Base-by-base conservation (phyloP, 2,113 vertebrate genomes). In the Erythrocercus mccallii region DNA sequence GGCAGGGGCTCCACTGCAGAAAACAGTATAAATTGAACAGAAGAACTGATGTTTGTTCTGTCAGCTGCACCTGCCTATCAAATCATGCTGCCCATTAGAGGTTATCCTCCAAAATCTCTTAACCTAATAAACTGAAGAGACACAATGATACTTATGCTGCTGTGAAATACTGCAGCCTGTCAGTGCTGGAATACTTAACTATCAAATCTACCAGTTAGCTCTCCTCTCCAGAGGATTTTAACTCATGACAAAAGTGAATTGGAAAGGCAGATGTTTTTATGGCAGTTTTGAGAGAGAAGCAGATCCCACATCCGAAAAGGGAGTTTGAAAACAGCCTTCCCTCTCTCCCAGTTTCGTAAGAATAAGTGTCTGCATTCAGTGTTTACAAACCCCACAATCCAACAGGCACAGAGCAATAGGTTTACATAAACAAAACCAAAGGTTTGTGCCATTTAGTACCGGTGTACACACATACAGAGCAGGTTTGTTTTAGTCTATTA, bases 401-500 rank as follows among this genome's bases (percentile, higher is more conserved):
- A 86, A 68, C 24, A 86, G 81, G 45, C 81, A 73, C 54, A 86
- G 85, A 92, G 87, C 81, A 93, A 78, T 88, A 74, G 51, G 69
- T 81, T 86, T 95, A 88, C 90, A 93, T 87, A 95, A 89, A 92
- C 74, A 91, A 91, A 80, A 65, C 10, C n/a, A 77, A 69, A 56
- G 37, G 81, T 74, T 85, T 76, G 47, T 56, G 48, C 53, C 57
- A 61, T 93, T 88, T 61, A 38, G 51, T 44, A 24, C 57, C 15
- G 1, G 56, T 14, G 22, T 64, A 74, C 53, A 76, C 44, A 83
- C 56, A 64, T 3, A 66, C 0, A 81, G 47, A 92, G 28, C 60
- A 86, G 76, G 88, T 90, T 93, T 95, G 85, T 21, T 96, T 97
- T 91, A 95, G 88, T 93, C 94, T 96, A 83, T 93, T 94, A 86